phyloP scores from a whole-genome alignment of 1,140 invertebrate genomes.

The Diprion similis region DNA sequence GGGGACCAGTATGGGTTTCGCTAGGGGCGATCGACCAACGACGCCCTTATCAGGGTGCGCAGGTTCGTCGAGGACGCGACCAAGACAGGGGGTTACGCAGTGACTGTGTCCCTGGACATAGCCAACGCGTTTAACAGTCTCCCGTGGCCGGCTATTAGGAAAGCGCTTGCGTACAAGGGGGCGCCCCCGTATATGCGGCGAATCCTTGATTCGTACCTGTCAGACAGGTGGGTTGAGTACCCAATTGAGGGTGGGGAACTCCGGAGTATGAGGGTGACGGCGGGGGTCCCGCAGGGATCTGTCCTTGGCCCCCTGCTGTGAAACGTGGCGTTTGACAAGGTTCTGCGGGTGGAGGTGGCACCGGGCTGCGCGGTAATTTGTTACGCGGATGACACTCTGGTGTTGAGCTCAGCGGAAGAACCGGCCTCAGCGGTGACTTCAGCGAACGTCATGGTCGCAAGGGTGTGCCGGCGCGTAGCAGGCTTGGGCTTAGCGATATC shows the following conservation, averaged over 20 bases:
- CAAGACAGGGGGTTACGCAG: too few species aligned
- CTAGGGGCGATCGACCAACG: slow-evolving; percentile 38
- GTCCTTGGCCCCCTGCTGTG: slow-evolving; percentile 40
- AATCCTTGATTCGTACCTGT: slow-evolving; percentile 29
- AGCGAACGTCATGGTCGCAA: too few species aligned
- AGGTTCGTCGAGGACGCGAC: not conserved
- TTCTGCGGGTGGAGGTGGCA: too few species aligned
- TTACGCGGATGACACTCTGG: slow-evolving; percentile 38
- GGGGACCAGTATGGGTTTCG: slow-evolving; percentile 46
- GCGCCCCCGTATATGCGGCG: slow-evolving; percentile 23
- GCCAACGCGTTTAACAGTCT: too few species aligned
- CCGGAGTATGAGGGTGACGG: too few species aligned
- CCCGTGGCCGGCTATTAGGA: slow-evolving; percentile 28
- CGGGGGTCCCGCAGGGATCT: slow-evolving; percentile 34
- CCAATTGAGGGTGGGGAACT: too few species aligned
- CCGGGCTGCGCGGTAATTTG: slow-evolving; percentile 21
- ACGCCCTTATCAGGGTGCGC: slow-evolving; percentile 33
- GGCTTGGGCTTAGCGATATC: too few species aligned
- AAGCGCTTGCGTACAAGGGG: slow-evolving; percentile 24
- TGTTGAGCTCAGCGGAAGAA: too few species aligned
- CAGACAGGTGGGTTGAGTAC: slow-evolving; percentile 8
- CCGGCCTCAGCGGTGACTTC: too few species aligned
- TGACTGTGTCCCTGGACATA: slow-evolving; percentile 24
- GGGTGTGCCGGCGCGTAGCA: too few species aligned
- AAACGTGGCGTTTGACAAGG: slow-evolving; percentile 40